phyloP scores from a whole-genome alignment of 2,888 invertebrate species.

The Myopa testacea region DNA sequence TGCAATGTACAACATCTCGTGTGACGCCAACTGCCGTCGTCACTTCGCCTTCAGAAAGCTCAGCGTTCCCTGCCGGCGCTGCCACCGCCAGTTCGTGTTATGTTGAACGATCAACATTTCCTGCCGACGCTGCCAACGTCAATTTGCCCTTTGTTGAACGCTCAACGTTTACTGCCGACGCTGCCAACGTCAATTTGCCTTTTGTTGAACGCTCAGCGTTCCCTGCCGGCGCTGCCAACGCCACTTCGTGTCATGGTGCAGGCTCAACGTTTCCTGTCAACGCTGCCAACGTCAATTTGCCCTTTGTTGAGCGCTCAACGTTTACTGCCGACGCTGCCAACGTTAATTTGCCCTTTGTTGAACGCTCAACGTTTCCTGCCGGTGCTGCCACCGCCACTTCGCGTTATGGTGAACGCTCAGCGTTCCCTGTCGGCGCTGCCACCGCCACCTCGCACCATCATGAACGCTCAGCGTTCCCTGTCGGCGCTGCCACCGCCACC shows the following conservation, averaged over 20 bases:
- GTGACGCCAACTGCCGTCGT: not conserved
- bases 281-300: slow-evolving; percentile 6
- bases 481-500: no score
- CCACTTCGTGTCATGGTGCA: not conserved
- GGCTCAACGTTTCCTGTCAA: not conserved
- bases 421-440: no score
- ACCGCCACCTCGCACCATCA: accelerated
- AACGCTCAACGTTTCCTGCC: no score
- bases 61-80: not conserved
- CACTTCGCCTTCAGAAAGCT: not conserved
- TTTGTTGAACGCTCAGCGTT: not conserved
- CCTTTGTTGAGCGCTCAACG: not conserved
- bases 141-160: no score
- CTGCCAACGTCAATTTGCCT: no score
- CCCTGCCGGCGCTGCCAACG: not conserved
- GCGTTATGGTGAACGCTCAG: no score
- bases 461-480: no score
- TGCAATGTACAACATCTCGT: not conserved
- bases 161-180: no score
- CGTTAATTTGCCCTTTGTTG: no score
- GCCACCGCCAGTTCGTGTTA: not conserved
- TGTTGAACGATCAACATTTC: not conserved
- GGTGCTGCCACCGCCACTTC: no score
- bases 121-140: no score
- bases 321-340: no score